Conservation (phyloP, 1,140 invertebrate species). For the Papilio glaucus region DNA sequence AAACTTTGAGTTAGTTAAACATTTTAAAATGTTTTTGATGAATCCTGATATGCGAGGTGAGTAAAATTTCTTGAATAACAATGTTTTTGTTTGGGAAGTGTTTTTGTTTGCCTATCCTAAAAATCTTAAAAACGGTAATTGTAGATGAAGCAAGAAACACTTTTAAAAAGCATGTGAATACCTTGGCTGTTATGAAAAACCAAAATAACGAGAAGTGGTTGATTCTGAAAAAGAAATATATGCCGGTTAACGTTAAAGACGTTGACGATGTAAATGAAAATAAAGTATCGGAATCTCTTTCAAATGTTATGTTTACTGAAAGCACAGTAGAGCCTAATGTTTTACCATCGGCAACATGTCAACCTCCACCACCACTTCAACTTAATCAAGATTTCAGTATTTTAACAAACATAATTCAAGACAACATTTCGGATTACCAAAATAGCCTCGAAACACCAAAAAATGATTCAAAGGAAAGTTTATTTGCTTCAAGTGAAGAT, state of each 20-base stretch:
- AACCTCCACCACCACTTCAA: constrained; percentile 86
- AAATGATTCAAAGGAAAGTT: constrained; percentile 61
- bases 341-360: constrained; percentile 85
- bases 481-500: constrained; percentile 56
- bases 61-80: constrained; percentile 49
- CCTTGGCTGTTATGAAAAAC: constrained; percentile 92
- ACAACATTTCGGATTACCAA: constrained; percentile 42
- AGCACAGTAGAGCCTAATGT: constrained; percentile 49
- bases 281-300: constrained; percentile 62
- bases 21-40: constrained; percentile 93
- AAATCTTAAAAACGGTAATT: constrained; percentile 73
- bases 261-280: constrained; percentile 53
- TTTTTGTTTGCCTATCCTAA: constrained; percentile 8
- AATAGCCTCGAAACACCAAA: constrained; percentile 40
- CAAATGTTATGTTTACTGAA: constrained; percentile 47
- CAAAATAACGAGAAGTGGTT: constrained; percentile 93
- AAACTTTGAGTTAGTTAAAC: constrained; percentile 93
- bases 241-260: constrained; percentile 60
- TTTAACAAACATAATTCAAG: constrained; percentile 63
- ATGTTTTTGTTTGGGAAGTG: constrained; percentile 30
- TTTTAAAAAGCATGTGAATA: constrained; percentile 96
- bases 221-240: constrained; percentile 90
- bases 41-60: constrained; percentile 90
- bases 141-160: constrained; percentile 91
- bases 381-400: constrained; percentile 75